These are phyloP conservation scores for Ophion obscuratus DNA, from an alignment of 2,888 invertebrate species.

Conservation along the genomic window DNA sequence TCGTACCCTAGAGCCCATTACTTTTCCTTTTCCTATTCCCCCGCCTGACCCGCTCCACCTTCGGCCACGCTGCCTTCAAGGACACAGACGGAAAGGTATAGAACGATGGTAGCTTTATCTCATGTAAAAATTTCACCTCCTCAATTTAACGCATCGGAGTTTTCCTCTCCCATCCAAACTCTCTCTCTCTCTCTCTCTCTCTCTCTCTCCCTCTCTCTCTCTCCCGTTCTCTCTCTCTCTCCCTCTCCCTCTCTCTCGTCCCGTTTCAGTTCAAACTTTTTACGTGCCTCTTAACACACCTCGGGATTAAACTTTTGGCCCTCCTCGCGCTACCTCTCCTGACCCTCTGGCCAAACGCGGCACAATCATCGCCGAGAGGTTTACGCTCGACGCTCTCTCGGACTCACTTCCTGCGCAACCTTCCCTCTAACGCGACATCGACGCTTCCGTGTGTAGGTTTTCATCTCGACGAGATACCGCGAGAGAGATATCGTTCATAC, in stretches of 20 bases:
- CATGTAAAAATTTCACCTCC: conserved; percentile 65
- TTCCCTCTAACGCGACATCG: neutral
- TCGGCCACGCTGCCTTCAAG: neutral
- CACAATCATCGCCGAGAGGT: conserved; percentile 18
- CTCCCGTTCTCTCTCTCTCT: neutral
- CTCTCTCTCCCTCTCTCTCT: conserved; percentile 6
- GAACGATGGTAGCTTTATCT: conserved; percentile 57
- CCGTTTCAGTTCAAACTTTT: conserved; percentile 77
- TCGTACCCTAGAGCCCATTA: conserved; percentile 61
- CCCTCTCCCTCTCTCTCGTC: conserved; percentile 29
- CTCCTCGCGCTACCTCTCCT: conserved; percentile 56
- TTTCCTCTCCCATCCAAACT: conserved; percentile 40
- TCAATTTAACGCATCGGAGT: conserved; percentile 69
- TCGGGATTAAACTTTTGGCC: conserved; percentile 77
- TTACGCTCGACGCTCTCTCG: neutral
- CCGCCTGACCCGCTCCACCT: neutral
- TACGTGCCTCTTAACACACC: conserved; percentile 72
- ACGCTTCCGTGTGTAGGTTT: neutral
- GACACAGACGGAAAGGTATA: conserved; percentile 13
- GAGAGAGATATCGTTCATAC: neutral
- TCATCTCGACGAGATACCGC: neutral
- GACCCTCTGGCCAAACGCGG: conserved; percentile 1
- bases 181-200: conserved; percentile 13
- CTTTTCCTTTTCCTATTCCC: conserved; percentile 33
- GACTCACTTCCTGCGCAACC: neutral